Base-by-base conservation (phyloP, 2,888 invertebrate species). In the Torymus texanus region DNA sequence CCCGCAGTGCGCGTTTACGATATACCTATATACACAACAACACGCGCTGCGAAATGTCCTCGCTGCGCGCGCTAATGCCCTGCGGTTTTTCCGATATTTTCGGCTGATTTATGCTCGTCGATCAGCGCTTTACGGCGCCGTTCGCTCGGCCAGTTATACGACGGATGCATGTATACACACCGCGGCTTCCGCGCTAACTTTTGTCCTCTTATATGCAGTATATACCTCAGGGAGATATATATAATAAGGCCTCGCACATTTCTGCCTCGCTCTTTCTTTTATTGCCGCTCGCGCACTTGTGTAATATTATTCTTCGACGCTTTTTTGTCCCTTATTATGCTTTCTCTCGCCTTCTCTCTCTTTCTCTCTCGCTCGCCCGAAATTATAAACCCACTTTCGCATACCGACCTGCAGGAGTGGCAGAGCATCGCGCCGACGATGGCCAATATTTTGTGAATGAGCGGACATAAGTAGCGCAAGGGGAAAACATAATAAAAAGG, bases 61-160 rank as follows among this genome's bases (percentile, higher is more conserved):
- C 50, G 13, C 21, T 2, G 41, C 14, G 3, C 50, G 3, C 67
- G 58, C 41, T 41, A 50, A 16, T 75, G 41, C 41, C 8, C 59
- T 51, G 58, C 16, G 29, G 18, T 70, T 63, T 61, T 21, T 65
- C 61, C 53, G 55, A 63, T 68, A 74, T 21, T 63, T 51, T 53
- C 41, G 13, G 41, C 51, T 65, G 65, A 74, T 75, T 79, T 75
- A 75, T 65, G 55, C 18, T 21, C 18, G 53, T 2, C 14, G 13
- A 11, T 58, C 58, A 58, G 58, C n/a, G 58, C n/a, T 16, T 58
- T n/a, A 58, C 51, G 29, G 59, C 16, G 59, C 51, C 50, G 10
- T 11, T 18, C 16, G 10, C 29, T 62, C 63, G 14, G 50, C 63
- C 63, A 63, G 41, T 63, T 63, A 63, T 41, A 41, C 41, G 63